A percentile compares a stretch with the other conserved stretches of the same genome.
phyloP scores from a whole-genome alignment of 2,888 invertebrate genomes.

The Caenorhabditis wallacei region DNA sequence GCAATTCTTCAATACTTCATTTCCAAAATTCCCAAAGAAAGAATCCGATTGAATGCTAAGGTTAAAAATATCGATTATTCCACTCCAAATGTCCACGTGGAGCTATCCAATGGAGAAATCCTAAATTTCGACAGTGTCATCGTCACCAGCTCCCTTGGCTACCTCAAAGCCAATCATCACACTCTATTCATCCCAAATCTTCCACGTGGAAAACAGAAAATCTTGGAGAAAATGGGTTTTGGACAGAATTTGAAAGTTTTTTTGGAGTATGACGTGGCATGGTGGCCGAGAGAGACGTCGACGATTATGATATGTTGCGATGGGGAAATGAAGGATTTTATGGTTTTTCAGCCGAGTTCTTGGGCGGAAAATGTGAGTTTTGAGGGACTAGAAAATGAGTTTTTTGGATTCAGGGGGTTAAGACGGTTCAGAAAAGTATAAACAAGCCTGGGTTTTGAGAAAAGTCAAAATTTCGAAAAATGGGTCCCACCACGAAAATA shows the following conservation, averaged over 20 bases:
- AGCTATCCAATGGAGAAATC: neutral
- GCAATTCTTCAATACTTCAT: conserved; percentile 70
- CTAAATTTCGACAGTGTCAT: conserved; percentile 71
- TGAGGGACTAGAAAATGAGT: neutral
- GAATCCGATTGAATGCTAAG: conserved; percentile 66
- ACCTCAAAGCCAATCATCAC: conserved; percentile 66
- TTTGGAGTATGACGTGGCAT: conserved; percentile 72
- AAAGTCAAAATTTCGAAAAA: too few relatives aligned
- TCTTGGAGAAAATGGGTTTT: conserved; percentile 75
- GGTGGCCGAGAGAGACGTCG: conserved; percentile 70
- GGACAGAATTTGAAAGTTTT: conserved; percentile 76
- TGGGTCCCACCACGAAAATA: too few relatives aligned
- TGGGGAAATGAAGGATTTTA: conserved; percentile 56
- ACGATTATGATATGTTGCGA: conserved; percentile 52
- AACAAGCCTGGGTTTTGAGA: too few relatives aligned
- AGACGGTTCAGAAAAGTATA: neutral
- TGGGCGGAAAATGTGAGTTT: conserved; percentile 68
- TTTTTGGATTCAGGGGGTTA: neutral
- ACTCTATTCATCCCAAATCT: conserved; percentile 72
- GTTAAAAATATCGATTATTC: conserved; percentile 63
- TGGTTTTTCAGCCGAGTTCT: conserved; percentile 71
- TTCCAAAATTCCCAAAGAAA: conserved; percentile 52
- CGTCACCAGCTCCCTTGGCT: conserved; percentile 77
- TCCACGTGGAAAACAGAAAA: conserved; percentile 63
- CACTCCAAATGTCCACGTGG: neutral